Evolutionary conservation across 2,113 vertebrate species (phyloP).

Genomic region (Typhlomys cinereus): DNA sequence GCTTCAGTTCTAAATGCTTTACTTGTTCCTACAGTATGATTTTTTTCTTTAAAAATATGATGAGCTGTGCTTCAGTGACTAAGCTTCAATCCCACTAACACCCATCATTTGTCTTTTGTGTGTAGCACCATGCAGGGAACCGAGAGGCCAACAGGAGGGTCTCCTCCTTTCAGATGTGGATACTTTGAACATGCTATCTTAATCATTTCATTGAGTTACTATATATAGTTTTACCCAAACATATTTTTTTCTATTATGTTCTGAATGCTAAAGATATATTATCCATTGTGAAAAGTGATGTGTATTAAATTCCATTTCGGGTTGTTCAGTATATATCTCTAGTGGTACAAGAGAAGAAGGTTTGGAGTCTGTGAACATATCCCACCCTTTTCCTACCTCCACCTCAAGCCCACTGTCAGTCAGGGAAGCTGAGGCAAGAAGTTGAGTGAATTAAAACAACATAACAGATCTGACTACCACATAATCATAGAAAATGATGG

Average conservation of each 20-base stretch:
- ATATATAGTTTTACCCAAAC: background rate
- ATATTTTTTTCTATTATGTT: background rate
- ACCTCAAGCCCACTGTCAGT: no score
- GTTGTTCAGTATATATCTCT: background rate
- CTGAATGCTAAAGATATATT: background rate
- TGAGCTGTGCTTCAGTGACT: background rate
- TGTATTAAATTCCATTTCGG: background rate
- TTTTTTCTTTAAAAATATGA: background rate
- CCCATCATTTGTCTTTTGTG: background rate
- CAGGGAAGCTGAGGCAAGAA: background rate
- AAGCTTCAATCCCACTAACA: background rate
- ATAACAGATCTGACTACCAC: background rate
- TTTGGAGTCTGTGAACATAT: background rate
- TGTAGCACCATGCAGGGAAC: background rate
- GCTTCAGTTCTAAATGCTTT: background rate
- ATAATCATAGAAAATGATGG: background rate
- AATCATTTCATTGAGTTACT: background rate
- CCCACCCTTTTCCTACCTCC: accelerated
- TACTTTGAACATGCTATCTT: background rate
- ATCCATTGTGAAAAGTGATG: background rate
- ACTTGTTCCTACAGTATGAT: background rate
- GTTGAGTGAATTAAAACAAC: background rate
- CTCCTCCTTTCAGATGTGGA: background rate
- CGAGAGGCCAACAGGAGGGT: background rate
- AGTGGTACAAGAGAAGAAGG: background rate